These are phyloP conservation scores for Austrofundulus limnaeus DNA, from an alignment of 2,113 vertebrate genomes.

Conservation along the genomic window DNA sequence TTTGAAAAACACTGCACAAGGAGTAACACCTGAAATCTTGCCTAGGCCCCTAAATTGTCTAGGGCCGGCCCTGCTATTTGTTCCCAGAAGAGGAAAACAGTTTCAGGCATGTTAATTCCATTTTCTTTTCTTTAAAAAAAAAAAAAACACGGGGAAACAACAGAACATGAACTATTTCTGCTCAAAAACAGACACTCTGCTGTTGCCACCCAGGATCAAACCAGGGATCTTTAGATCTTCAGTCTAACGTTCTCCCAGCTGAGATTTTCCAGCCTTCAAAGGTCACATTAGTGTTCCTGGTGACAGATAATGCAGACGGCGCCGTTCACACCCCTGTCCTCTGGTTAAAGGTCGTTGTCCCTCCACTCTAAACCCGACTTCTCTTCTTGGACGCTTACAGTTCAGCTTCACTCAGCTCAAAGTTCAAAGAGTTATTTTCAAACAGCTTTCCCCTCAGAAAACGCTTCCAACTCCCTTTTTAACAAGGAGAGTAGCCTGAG, in stretches of 20 bases:
- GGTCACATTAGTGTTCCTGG: neutral
- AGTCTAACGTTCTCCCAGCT: neutral
- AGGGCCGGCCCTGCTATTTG: too few species aligned
- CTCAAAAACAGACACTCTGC: too few species aligned
- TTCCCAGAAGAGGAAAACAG: too few species aligned
- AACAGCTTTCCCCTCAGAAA: slow-evolving; percentile 16
- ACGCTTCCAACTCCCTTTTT: slow-evolving; percentile 24
- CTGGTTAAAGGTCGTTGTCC: neutral
- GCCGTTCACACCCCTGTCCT: neutral
- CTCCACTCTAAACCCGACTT: neutral
- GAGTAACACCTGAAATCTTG: too few species aligned
- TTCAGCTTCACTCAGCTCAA: slow-evolving; percentile 4
- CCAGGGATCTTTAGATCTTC: too few species aligned
- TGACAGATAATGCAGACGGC: slow-evolving; percentile 1
- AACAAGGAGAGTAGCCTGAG: slow-evolving; percentile 35
- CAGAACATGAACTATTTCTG: too few species aligned
- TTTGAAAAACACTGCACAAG: too few species aligned
- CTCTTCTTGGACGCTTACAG: slow-evolving; percentile 1
- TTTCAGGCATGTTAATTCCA: too few species aligned
- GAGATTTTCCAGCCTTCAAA: slow-evolving; percentile 1
- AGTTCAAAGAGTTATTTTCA: slow-evolving; percentile 32
- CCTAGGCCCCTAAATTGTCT: too few species aligned
- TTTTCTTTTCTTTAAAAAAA: too few species aligned
- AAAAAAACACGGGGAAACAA: too few species aligned
- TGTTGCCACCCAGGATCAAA: too few species aligned